A percentile compares a stretch with the other conserved stretches of the same genome.
phyloP scores from a whole-genome alignment of 2,888 invertebrate species.

The Coelinius sp. region DNA sequence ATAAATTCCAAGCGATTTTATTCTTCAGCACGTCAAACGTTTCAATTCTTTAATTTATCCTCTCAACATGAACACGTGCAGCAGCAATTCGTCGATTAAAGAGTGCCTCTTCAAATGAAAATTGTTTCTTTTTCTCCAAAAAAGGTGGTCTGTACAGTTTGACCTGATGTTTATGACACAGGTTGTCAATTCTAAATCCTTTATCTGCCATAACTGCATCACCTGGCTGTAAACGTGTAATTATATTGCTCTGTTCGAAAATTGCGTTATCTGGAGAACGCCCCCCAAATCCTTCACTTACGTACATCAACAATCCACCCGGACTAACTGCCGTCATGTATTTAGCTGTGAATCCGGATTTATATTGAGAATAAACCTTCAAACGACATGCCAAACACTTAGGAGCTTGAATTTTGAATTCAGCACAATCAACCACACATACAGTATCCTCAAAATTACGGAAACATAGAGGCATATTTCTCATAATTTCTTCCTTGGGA shows the following conservation, averaged over 20 bases:
- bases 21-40: neutral
- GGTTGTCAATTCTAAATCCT: constrained; percentile 32
- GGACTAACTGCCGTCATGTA: constrained; percentile 39
- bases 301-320: constrained; percentile 49
- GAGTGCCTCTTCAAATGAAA: constrained; percentile 2
- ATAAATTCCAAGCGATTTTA: neutral
- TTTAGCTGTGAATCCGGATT: constrained; percentile 5
- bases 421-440: too few species aligned
- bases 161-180: constrained; percentile 34
- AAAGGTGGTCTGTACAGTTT: constrained; percentile 45
- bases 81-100: constrained; percentile 18
- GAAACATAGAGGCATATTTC: neutral
- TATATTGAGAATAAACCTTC: too few species aligned
- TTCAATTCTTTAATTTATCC: constrained; percentile 23
- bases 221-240: constrained; percentile 26
- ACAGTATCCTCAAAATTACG: too few species aligned
- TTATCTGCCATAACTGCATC: constrained; percentile 47
- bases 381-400: too few species aligned
- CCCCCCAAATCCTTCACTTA: constrained; percentile 47
- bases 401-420: too few species aligned
- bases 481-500: neutral
- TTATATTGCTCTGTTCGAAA: constrained; percentile 30
- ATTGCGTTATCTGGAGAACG: constrained; percentile 22
- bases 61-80: constrained; percentile 35
- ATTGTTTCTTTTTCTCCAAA: constrained; percentile 19